Conservation (phyloP, 2,888 invertebrate genomes). For the Plebejus argus region DNA sequence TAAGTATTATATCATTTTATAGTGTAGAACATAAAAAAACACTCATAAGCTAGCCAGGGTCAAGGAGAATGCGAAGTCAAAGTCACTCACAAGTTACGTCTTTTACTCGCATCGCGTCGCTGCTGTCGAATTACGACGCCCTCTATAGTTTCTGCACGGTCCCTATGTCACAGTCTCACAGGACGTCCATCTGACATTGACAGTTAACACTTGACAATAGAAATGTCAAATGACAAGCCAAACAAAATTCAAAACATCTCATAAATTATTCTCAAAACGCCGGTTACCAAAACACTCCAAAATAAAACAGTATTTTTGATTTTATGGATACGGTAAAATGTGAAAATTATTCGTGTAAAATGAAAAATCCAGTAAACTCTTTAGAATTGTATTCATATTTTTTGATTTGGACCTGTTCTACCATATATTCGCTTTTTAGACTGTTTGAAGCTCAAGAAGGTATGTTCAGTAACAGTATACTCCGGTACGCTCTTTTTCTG, state of each 20-base stretch:
- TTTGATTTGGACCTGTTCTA: slow-evolving; percentile 76
- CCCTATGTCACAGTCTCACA: not conserved
- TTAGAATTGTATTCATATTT: slow-evolving; percentile 74
- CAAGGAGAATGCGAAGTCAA: too few species aligned
- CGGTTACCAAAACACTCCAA: not conserved
- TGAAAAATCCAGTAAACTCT: slow-evolving; percentile 52
- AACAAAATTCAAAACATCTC: too few species aligned
- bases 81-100: too few species aligned
- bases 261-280: too few species aligned
- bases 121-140: too few species aligned
- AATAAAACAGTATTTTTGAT: not conserved
- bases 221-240: not conserved
- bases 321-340: not conserved
- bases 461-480: slow-evolving; percentile 53
- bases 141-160: too few species aligned
- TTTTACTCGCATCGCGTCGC: too few species aligned
- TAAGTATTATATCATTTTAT: too few species aligned
- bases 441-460: slow-evolving; percentile 77
- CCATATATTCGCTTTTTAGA: slow-evolving; percentile 79
- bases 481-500: not conserved
- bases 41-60: too few species aligned
- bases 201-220: not conserved
- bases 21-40: too few species aligned
- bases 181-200: not conserved
- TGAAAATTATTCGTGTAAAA: slow-evolving; percentile 41